Evolutionary conservation across 2,888 invertebrate species (phyloP), one percentile per base, ranked within the genome.

Genomic region (Octodonta nipae): DNA sequence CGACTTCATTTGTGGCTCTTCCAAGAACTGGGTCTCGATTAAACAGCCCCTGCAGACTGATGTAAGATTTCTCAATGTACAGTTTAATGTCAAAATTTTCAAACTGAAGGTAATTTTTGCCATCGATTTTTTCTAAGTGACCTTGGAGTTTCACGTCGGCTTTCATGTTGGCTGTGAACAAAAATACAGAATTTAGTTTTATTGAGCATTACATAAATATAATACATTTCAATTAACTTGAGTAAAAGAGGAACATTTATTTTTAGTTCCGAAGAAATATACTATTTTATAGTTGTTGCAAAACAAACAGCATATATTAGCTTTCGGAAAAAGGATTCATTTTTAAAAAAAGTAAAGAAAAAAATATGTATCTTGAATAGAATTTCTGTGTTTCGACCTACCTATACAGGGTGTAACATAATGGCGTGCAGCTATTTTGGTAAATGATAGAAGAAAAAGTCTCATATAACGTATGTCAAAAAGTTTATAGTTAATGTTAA

Each of bases 11-110:
- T 28, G 75, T 74, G 5, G 75, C 75, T 55, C 60, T 61, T 37
- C 76, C 74, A 2, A 80, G 26, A 15, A 73, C 59, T 38, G 73
- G 70, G 51, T 78, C 76, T 1, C 22, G 17, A 7, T 28, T 70
- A 51, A 79, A 79, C 22, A 80, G 63, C 53, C 78, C 78, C 30
- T 70, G 75, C 24, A 79, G 63, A 49, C 70, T 63, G 38, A 79
- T 64, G 29, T 65, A 65, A 1, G 75, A 70, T 32, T 69, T 65
- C 12, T 73, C 74, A 3, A 78, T 69, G 15, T 65, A 66, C 8
- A 79, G 66, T 17, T 63, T 65, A 11, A 78, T 64, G 46, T 66
- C 68, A 66, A 78, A 74, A 25, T 70, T 73, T 32, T 75, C 72
- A 41, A 78, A 76, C 40, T 69, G 64, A 3, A 78, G 54, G 43